Conservation (phyloP, 2,797 vertebrate genomes). For the Sebastes kiyomatsui region DNA sequence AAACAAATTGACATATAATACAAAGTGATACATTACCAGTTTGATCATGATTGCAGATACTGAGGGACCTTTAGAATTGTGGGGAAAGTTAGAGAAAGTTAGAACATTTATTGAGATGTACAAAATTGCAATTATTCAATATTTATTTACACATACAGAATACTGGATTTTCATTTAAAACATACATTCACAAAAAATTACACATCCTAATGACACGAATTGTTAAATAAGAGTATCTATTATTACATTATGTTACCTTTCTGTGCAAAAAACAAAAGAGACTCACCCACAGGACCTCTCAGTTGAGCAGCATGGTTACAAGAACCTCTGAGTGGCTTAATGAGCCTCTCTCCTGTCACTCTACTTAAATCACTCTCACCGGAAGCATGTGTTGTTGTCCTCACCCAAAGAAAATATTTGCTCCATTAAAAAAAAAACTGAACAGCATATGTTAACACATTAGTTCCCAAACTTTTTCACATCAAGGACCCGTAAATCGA, state of each 20-base stretch:
- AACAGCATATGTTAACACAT: not conserved
- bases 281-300: not conserved
- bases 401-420: not conserved
- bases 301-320: not conserved
- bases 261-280: not conserved
- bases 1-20: not conserved
- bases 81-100: not conserved
- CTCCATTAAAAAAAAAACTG: not conserved
- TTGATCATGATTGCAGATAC: conserved; percentile 33
- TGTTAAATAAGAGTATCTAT: not conserved
- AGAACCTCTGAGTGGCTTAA: not conserved
- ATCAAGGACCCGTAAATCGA: no score
- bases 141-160: not conserved
- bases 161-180: not conserved
- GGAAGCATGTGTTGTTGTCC: not conserved
- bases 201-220: not conserved
- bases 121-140: not conserved
- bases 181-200: not conserved
- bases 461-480: no score
- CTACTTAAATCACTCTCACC: not conserved
- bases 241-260: not conserved
- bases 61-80: not conserved
- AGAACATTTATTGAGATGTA: not conserved
- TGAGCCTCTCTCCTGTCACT: not conserved
- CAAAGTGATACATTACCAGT: conserved; percentile 29